phyloP scores from a whole-genome alignment of 2,797 vertebrate species.

The Alfaro cultratus region DNA sequence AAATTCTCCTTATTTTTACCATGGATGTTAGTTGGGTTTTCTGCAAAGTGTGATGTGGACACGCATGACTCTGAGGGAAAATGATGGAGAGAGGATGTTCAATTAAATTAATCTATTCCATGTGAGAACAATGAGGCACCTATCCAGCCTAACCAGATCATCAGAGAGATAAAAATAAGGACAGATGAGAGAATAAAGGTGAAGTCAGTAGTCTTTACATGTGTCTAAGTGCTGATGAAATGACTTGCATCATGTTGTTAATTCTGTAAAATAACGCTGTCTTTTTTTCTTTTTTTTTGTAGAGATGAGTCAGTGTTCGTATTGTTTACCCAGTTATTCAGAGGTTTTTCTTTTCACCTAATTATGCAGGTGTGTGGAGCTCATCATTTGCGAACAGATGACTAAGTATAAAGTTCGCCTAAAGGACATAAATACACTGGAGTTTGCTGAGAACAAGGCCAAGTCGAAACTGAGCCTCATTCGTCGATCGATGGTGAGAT shows the following conservation, averaged over 20 bases:
- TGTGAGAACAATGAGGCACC: constrained; percentile 15
- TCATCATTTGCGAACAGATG: constrained; percentile 96
- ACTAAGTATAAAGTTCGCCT: constrained; percentile 95
- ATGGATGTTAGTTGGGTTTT: not conserved
- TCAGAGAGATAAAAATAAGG: not conserved
- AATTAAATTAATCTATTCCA: constrained; percentile 30
- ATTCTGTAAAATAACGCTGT: not conserved
- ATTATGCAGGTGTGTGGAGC: constrained; percentile 89
- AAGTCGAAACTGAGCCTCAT: constrained; percentile 94
- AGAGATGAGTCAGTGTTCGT: not conserved
- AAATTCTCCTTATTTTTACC: not conserved
- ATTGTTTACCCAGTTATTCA: constrained; percentile 1
- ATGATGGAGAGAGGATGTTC: not conserved
- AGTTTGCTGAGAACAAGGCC: constrained; percentile 98
- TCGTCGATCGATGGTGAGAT: constrained; percentile 94
- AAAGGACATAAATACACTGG: constrained; percentile 96
- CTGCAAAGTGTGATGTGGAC: not conserved
- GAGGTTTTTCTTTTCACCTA: constrained; percentile 11
- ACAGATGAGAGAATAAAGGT: not conserved
- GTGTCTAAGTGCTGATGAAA: not conserved
- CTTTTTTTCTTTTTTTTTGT: not conserved
- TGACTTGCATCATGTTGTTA: not conserved
- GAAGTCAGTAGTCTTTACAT: not conserved
- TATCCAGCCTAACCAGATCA: constrained; percentile 6
- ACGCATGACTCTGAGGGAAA: not conserved